Evolutionary conservation across 2,888 invertebrate genomes (phyloP), one percentile per base, ranked within the genome.

Genomic region (Conchocele bisecta): DNA sequence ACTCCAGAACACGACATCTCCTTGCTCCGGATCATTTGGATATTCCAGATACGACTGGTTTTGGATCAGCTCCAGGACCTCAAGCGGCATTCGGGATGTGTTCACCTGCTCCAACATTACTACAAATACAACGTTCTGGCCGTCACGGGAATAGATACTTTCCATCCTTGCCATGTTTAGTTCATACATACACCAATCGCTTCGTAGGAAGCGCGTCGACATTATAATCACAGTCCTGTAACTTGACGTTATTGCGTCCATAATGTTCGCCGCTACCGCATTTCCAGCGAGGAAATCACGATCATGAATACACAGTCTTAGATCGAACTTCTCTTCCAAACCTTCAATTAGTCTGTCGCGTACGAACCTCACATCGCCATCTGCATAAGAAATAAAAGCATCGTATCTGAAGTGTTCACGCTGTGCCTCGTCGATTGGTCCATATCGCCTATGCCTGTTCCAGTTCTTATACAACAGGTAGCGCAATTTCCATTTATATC

Each of bases 401-500:
- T 51, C 51, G 22, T 31, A 51, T 6, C 33, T 59, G 56, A 56
- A 77, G 17, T 72, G 26, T 42, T 51, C 48, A 7, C 28, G 48
- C 1, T 22, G 50, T 7, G 6, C 51, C n/a, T 39, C 46, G 6
- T 28, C n/a, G 6, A 61, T 13, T 50, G n/a, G 51, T 4, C 15
- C 26, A 29, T 71, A 50, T 1, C 66, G 71, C 5, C 33, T 44
- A 56, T 60, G 69, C 6, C 53, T 61, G 6, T 29, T 29, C 26
- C 58, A 71, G 17, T 66, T 46, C 68, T 69, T 64, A 42, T 72
- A 75, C 28, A 60, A 64, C 6, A 68, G 31, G 39, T 73, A 81
- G 20, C 81, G 42, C 1, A 81, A 51, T 37, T 79, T 64, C 76
- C 79, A 79, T 4, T 75, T 37, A 37, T 71, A 63, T 20, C 60